Conservation (phyloP, 1,140 invertebrate genomes). For the Tetranychus urticae region DNA sequence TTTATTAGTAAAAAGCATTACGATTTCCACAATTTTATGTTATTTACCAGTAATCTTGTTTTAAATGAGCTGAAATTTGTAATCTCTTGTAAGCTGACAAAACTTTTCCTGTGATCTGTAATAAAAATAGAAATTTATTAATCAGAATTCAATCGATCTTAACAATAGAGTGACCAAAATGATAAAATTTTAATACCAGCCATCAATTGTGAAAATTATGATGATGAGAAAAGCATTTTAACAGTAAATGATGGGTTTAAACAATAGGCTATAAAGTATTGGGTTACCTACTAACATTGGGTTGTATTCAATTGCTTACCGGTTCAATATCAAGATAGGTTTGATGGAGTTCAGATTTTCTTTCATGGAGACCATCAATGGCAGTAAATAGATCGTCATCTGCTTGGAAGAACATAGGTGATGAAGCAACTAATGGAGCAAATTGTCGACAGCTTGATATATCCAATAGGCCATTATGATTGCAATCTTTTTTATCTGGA, state of each 20-base stretch:
- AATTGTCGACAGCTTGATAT: constrained; percentile 12
- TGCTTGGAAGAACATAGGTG: constrained; percentile 17
- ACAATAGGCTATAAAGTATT: too few relatives aligned
- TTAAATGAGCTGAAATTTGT: background rate
- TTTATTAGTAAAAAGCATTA: background rate
- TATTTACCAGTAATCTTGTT: background rate
- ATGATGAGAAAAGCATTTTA: too few relatives aligned
- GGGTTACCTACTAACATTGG: background rate
- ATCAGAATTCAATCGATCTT: background rate
- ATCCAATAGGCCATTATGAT: constrained; percentile 14
- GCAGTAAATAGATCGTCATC: constrained; percentile 13
- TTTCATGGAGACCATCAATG: constrained; percentile 11
- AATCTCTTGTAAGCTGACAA: background rate
- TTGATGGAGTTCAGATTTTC: constrained; percentile 15
- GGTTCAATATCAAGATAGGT: constrained; percentile 18
- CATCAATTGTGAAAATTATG: too few relatives aligned
- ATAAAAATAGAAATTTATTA: background rate
- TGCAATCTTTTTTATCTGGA: constrained; percentile 8
- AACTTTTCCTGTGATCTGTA: background rate
- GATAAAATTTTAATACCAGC: background rate
- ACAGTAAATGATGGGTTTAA: too few relatives aligned
- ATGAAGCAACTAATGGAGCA: constrained; percentile 17
- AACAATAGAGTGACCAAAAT: constrained; percentile 3
- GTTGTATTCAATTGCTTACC: constrained; percentile 7
- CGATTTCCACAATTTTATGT: background rate